Evolutionary conservation across 1,140 invertebrate genomes (phyloP).

Genomic region (Onthophagus taurus): DNA sequence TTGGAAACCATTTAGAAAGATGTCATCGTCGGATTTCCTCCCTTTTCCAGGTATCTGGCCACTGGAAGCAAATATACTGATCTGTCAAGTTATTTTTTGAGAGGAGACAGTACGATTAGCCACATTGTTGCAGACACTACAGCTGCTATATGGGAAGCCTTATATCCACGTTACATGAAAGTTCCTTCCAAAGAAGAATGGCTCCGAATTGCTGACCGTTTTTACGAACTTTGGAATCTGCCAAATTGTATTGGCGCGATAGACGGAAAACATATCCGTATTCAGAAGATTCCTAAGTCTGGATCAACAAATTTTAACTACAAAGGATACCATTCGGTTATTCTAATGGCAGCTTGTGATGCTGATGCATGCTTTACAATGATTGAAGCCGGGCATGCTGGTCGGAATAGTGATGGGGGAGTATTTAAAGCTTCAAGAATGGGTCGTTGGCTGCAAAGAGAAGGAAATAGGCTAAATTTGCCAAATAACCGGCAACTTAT

Average conservation of each 20-base stretch:
- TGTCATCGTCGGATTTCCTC: too few species aligned
- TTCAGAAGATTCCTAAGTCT: conserved; percentile 20
- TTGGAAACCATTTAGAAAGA: too few species aligned
- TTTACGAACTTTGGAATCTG: conserved; percentile 14
- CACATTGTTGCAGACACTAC: conserved; percentile 8
- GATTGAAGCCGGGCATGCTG: conserved; percentile 18
- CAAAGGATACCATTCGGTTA: conserved; percentile 11
- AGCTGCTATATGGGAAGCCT: conserved; percentile 4
- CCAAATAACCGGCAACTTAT: neutral
- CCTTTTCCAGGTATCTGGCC: too few species aligned
- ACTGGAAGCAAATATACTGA: too few species aligned
- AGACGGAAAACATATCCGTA: conserved; percentile 18
- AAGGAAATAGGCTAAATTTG: neutral
- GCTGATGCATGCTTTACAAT: conserved; percentile 8
- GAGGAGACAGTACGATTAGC: conserved; percentile 9
- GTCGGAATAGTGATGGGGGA: conserved; percentile 16
- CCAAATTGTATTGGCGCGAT: conserved; percentile 12
- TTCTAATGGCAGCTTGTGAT: conserved; percentile 8
- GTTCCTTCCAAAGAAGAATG: conserved; percentile 10
- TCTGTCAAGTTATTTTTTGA: conserved; percentile 13
- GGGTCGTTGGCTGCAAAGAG: neutral
- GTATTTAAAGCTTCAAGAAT: conserved; percentile 14
- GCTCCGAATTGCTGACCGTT: conserved; percentile 12
- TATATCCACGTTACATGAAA: conserved; percentile 6
- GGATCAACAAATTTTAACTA: conserved; percentile 17